These are phyloP conservation scores for Nemapogon koenigi DNA, from an alignment of 2,888 invertebrate genomes.

Conservation along the genomic window DNA sequence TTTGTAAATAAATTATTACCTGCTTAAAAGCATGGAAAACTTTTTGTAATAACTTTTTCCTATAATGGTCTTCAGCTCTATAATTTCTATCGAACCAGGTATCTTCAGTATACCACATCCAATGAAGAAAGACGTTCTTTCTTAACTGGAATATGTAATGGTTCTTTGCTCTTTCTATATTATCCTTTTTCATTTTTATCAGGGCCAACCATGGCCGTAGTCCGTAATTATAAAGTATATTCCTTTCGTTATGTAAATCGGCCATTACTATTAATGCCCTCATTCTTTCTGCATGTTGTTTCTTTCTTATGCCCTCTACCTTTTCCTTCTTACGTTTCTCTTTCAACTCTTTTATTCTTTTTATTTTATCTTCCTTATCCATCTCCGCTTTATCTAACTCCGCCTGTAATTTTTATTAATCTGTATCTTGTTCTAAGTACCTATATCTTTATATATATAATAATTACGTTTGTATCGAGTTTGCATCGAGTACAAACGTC, in stretches of 20 bases:
- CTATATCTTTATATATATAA: neutral
- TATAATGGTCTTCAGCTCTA: conserved; percentile 63
- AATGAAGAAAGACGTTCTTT: conserved; percentile 52
- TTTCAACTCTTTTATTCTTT: conserved; percentile 65
- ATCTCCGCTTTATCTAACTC: conserved; percentile 56
- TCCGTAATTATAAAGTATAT: conserved; percentile 40
- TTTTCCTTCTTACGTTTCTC: conserved; percentile 68
- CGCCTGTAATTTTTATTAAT: conserved; percentile 28
- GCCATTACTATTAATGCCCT: conserved; percentile 56
- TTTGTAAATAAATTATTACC: conserved; percentile 26
- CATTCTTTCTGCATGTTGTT: conserved; percentile 52
- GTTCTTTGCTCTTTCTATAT: conserved; percentile 46
- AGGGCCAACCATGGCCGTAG: conserved; percentile 36
- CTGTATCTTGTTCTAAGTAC: neutral
- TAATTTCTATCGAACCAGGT: conserved; percentile 57
- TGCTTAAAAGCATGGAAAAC: conserved; percentile 51
- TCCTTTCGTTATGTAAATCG: conserved; percentile 54
- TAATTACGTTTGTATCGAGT: neutral
- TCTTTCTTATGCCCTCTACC: conserved; percentile 66
- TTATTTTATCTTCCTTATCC: conserved; percentile 68
- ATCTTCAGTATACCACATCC: conserved; percentile 59
- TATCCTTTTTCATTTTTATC: conserved; percentile 37
- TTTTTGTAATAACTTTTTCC: conserved; percentile 48
- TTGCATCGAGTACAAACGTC: no score
- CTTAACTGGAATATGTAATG: conserved; percentile 51